A percentile compares a stretch with the other conserved stretches of the same genome.
These are phyloP conservation scores for Catharus minimus DNA, from an alignment of 2,113 vertebrate species.

Conservation along the genomic window DNA sequence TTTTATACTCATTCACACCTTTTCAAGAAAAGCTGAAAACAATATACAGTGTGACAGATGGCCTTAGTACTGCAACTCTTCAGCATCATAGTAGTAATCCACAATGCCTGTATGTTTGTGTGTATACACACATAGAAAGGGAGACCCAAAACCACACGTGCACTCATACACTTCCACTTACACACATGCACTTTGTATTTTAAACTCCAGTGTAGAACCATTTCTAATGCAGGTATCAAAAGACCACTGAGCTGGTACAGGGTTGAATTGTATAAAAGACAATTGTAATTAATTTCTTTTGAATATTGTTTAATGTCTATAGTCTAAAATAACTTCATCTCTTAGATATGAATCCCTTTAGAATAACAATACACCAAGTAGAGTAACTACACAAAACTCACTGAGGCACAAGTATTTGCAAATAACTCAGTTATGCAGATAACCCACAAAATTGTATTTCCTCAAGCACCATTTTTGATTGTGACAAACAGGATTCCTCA, in stretches of 20 bases:
- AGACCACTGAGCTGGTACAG: not conserved
- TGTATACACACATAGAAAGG: not conserved
- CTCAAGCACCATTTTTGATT: slow-evolving; percentile 36
- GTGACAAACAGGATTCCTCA: not conserved
- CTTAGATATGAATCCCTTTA: slow-evolving; percentile 46
- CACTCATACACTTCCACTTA: not conserved
- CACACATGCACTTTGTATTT: not conserved
- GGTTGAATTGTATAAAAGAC: not conserved
- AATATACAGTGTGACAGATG: not conserved
- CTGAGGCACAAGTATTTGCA: not conserved
- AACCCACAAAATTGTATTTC: not conserved
- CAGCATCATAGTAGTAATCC: not conserved
- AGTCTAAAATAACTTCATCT: slow-evolving; percentile 30
- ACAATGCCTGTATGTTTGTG: not conserved
- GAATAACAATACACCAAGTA: slow-evolving; percentile 21
- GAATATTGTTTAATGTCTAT: not conserved
- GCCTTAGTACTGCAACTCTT: not conserved
- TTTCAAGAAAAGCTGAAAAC: slow-evolving; percentile 26
- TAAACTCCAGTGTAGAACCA: slow-evolving; percentile 35
- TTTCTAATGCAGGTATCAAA: not conserved
- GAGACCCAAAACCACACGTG: not conserved
- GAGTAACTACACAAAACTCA: slow-evolving; percentile 8
- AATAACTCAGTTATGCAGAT: not conserved
- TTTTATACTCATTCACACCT: slow-evolving; percentile 6
- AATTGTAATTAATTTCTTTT: slow-evolving; percentile 14